Base-by-base conservation (phyloP, 2,797 vertebrate species). In the Takifugu rubripes region DNA sequence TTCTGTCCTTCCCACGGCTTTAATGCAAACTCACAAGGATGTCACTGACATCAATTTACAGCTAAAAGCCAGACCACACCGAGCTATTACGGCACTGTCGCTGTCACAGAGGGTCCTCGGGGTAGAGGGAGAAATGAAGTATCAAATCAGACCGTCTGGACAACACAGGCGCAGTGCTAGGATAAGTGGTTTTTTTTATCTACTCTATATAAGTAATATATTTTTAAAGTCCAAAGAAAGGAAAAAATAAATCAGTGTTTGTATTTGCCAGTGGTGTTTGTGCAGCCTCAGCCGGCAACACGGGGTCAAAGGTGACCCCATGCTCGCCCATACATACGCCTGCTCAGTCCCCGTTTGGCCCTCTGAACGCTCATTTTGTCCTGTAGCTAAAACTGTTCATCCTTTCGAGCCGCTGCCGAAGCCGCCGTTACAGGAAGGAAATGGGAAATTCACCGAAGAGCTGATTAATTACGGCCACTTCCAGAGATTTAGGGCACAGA, bases 11-110 rank as follows among this genome's bases (percentile, higher is more conserved):
- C 75, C 85, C 71, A 84, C 73, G 56, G 64, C 77, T 89, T 86
- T 85, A 82, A 87, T 87, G 83, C 85, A 82, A 86, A 87, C 76
- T 63, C 81, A 71, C 70, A 74, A 66, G 60, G 54, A 66, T 84
- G 80, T 86, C 78, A 78, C 67, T 86, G 84, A 88, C 88, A 85
- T 79, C 88, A 87, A 82, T 89, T 89, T 86, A 80, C 65, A 72
- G 74, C 74, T 84, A 83, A 87, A 87, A 84, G 81, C 77, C 57
- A 61, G 12, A 36, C 52, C 24, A 77, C 66, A 53, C 56, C 3
- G 56, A 54, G 61, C 75, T 68, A 79, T 88, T 85, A 81, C 64
- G 60, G 67, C 79, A 75, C 42, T 24, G 27, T 64, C 17, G 52
- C 76, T 63, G 59, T 77, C 82, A 68, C 61, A 73, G 63, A 60